phyloP scores from a whole-genome alignment of 2,888 invertebrate species.

The Empis livida region DNA sequence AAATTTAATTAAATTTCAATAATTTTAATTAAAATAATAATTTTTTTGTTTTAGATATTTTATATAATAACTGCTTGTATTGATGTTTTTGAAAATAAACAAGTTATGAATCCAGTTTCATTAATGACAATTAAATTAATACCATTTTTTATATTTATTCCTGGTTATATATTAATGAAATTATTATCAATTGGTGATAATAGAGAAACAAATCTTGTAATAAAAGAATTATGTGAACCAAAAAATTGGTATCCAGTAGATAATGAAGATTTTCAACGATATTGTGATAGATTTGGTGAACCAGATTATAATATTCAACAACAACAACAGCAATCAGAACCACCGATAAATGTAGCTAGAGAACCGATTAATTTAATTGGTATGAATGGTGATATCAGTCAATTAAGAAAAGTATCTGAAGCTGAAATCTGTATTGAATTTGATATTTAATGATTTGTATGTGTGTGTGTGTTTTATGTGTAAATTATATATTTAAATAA shows the following conservation, averaged over 20 bases:
- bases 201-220: background rate
- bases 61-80: background rate
- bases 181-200: background rate
- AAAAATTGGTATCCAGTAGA: background rate
- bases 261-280: background rate
- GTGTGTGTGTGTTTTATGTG: no score
- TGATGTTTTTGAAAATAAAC: background rate
- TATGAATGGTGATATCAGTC: constrained; percentile 1
- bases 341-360: background rate
- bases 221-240: constrained; percentile 1
- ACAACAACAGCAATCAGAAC: background rate
- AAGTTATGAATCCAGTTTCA: background rate
- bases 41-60: background rate
- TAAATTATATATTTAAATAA: no score
- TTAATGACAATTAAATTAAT: background rate
- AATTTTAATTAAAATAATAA: no score
- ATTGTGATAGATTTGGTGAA: background rate
- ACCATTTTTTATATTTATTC: constrained; percentile 2
- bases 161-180: constrained; percentile 1
- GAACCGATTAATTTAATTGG: background rate
- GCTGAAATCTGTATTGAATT: constrained; percentile 1
- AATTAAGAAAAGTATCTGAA: background rate
- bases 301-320: constrained; percentile 2
- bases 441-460: background rate
- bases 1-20: no score